Evolutionary conservation across 2,797 vertebrate genomes (phyloP).

Genomic region (Acridotheres tristis): DNA sequence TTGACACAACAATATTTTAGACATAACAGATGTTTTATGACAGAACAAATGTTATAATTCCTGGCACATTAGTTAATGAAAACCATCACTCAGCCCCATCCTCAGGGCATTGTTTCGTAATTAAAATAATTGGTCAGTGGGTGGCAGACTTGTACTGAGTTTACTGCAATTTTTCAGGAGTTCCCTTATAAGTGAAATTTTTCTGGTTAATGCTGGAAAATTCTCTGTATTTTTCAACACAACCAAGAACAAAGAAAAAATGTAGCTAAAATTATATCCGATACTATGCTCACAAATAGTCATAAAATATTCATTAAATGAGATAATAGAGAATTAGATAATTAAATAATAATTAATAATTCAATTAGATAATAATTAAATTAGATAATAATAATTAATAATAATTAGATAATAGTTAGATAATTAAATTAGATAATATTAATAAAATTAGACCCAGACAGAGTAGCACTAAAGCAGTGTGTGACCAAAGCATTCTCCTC

Average conservation of each 20-base stretch:
- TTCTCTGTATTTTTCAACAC: not conserved
- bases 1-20: not conserved
- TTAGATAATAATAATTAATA: no score
- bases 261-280: not conserved
- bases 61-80: not conserved
- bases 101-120: not conserved
- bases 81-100: not conserved
- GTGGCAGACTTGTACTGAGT: slow-evolving; percentile 46
- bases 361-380: no score
- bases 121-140: slow-evolving; percentile 34
- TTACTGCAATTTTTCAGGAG: not conserved
- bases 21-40: not conserved
- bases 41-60: not conserved
- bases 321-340: no score
- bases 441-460: not conserved
- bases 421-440: not conserved
- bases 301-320: not conserved
- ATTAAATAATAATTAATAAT: no score
- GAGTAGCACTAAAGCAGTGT: not conserved
- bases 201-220: not conserved
- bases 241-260: not conserved
- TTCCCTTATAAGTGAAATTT: not conserved
- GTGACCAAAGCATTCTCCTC: not conserved
- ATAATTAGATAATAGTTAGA: no score
- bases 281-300: not conserved